A percentile compares a stretch with the other conserved stretches of the same genome.
phyloP scores from a whole-genome alignment of 2,797 vertebrate species.

The Geotrypetes seraphini region DNA sequence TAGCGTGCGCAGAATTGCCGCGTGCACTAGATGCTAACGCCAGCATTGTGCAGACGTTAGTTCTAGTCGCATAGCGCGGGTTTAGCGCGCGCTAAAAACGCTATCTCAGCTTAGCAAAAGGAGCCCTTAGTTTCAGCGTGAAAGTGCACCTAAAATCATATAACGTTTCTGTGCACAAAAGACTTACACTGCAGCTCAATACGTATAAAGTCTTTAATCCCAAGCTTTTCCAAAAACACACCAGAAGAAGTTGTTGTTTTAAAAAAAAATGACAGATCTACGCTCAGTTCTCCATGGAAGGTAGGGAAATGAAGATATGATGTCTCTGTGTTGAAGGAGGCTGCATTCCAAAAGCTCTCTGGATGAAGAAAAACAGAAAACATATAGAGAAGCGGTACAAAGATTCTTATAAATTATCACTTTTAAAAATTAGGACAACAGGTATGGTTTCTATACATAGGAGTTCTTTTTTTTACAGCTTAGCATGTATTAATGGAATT shows the following conservation, averaged over 20 bases:
- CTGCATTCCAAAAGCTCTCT: constrained; percentile 83
- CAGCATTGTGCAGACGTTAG: too few species aligned
- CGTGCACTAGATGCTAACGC: too few species aligned
- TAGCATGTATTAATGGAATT: too few species aligned
- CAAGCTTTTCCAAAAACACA: constrained; percentile 88
- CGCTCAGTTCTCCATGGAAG: constrained; percentile 81
- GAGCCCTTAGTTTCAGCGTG: too few species aligned
- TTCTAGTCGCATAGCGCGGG: too few species aligned
- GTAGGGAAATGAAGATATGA: constrained; percentile 93
- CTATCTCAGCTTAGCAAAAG: too few species aligned
- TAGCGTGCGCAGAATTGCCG: too few species aligned
- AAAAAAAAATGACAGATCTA: constrained; percentile 87
- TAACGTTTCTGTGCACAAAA: too few species aligned
- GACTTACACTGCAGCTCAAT: constrained; percentile 85
- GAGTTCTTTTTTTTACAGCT: too few species aligned
- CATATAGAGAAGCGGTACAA: background rate
- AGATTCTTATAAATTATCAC: background rate
- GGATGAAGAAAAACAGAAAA: constrained; percentile 11
- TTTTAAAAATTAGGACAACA: background rate
- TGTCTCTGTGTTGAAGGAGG: constrained; percentile 78
- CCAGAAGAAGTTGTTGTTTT: constrained; percentile 83
- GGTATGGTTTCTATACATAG: too few species aligned
- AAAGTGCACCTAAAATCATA: too few species aligned
- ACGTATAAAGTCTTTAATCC: constrained; percentile 88
- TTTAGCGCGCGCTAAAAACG: too few species aligned